phyloP scores from a whole-genome alignment of 2,888 invertebrate species.

The Lathronympha strigana region DNA sequence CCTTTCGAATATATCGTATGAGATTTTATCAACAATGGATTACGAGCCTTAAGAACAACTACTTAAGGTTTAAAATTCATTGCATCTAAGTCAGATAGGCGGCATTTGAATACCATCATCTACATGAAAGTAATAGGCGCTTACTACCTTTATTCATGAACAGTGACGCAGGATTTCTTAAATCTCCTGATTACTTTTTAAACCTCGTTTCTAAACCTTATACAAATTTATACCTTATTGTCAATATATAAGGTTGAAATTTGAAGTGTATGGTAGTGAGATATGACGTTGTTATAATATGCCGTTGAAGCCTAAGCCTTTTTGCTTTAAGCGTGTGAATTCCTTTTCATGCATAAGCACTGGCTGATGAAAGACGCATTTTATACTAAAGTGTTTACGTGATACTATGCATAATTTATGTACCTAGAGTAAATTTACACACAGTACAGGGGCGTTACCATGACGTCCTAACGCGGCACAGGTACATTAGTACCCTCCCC shows the following conservation, averaged over 20 bases:
- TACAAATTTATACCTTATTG: not conserved
- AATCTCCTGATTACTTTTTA: not conserved
- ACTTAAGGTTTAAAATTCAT: not conserved
- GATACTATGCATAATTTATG: not conserved
- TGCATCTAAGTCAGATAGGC: not conserved
- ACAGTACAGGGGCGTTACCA: too few relatives aligned
- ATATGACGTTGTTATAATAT: not conserved
- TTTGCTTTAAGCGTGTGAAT: slow-evolving; percentile 30
- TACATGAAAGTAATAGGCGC: not conserved
- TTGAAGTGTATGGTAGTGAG: not conserved
- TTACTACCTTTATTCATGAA: not conserved
- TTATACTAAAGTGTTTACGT: slow-evolving; percentile 4
- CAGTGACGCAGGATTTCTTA: slow-evolving; percentile 32
- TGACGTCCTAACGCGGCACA: too few relatives aligned
- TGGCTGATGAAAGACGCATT: slow-evolving; percentile 18
- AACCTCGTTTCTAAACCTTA: not conserved
- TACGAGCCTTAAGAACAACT: not conserved
- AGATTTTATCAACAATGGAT: not conserved
- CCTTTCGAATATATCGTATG: not conserved
- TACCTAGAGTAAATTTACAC: not conserved
- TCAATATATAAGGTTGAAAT: not conserved
- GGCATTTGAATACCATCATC: not conserved
- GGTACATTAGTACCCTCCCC: too few relatives aligned
- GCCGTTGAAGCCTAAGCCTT: slow-evolving; percentile 27
- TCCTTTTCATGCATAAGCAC: slow-evolving; percentile 12